Evolutionary conservation across 2,113 vertebrate genomes (phyloP), one percentile per base, ranked within the genome.

Genomic region (Columba livia): DNA sequence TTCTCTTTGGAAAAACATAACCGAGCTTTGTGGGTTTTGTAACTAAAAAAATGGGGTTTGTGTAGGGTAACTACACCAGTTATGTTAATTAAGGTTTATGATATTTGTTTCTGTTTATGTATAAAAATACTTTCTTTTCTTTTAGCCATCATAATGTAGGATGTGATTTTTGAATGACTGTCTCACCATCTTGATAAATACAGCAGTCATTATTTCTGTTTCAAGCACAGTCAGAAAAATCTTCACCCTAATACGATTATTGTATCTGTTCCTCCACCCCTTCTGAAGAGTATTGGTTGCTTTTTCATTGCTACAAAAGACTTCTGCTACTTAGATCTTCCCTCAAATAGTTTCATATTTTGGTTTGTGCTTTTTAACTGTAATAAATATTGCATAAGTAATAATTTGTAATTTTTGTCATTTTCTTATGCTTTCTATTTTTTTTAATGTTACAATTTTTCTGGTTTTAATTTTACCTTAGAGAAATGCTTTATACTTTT

Each of bases 11-110:
- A 90, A 96, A 94, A 89, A 91, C 47, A 23, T 86, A 85, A 91
- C 69, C 57, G 83, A 91, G 88, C 95, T 97, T 96, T 97, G 89
- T 96, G 91, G 98, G 97, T 97, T 98, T 98, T 98, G 95, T 97
- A 97, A 88, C 82, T 91, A 95, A 97, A 97, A 97, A 97, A 96
- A 93, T 97, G 96, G 31, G 28, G 38, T 57, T 28, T 61, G 3
- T 69, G 24, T 66, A 36, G 9, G 38, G 10, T 32, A 66, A 56
- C 51, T 48, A 8, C 32, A 40, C 12, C 29, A n/a, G 14, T 38
- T 65, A 23, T 15, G 10, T 58, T 69, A 36, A 16, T 77, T 58
- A 21, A 58, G 6, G 11, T 32, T 93, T 82, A 28, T 70, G 20
- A 29, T 82, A 36, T 23, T 56, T 79, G 29, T 82, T 88, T 89